A percentile compares a stretch with the other conserved stretches of the same genome.
Evolutionary conservation across 2,797 vertebrate species (phyloP).

Genomic region (Nasua narica): DNA sequence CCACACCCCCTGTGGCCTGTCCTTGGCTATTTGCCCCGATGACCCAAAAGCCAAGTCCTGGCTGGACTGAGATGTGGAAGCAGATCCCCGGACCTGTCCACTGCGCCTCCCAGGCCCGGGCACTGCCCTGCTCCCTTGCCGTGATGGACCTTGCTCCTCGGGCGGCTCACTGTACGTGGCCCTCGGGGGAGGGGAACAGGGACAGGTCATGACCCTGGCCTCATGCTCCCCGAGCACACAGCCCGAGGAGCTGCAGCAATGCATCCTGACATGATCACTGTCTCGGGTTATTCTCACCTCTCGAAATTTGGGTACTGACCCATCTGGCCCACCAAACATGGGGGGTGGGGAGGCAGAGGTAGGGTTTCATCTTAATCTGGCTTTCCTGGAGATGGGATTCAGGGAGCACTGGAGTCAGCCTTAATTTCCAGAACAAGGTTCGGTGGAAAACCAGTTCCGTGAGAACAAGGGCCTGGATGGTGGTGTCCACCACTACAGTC

Average conservation of each 20-base stretch:
- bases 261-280: not conserved
- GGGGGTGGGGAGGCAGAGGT: too few relatives aligned
- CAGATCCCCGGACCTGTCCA: not conserved
- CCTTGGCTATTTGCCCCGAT: constrained; percentile 45
- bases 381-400: not conserved
- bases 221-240: not conserved
- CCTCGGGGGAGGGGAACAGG: not conserved
- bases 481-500: rapidly evolving
- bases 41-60: not conserved
- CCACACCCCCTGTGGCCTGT: constrained; percentile 6
- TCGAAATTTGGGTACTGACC: not conserved
- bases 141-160: not conserved
- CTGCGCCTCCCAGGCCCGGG: not conserved
- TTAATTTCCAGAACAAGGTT: not conserved
- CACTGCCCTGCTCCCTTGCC: not conserved
- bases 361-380: not conserved
- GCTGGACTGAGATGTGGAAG: constrained; percentile 49
- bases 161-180: not conserved
- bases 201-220: not conserved
- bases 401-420: not conserved
- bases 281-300: not conserved
- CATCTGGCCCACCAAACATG: not conserved
- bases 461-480: not conserved
- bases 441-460: not conserved
- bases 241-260: not conserved